Evolutionary conservation across 2,113 vertebrate species (phyloP), one percentile per base, ranked within the genome.

Genomic region (Stigmatopora nigra): DNA sequence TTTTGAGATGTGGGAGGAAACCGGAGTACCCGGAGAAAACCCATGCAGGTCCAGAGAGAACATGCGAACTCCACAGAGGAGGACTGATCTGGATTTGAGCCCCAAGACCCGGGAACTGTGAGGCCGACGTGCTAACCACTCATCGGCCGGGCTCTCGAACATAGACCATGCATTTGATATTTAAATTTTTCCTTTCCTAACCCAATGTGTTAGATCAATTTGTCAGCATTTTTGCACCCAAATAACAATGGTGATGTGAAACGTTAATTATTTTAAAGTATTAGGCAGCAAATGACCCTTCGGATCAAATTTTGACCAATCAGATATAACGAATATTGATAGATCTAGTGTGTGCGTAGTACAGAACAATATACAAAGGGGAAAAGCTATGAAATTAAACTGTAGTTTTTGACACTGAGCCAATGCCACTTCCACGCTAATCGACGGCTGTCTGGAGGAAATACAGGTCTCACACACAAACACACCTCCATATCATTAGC

Each of bases 401-500:
- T 68, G 77, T 53, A 69, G 56, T 64, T 76, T 70, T 72, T 77
- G 65, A 73, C 75, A 77, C 35, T 52, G 69, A 78, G 77, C 63
- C 64, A 13, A 20, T 58, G 74, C 71, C 70, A 53, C 67, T 61
- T 63, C 55, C 41, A 69, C 44, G 70, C 74, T 84, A 82, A 88
- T 89, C 83, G 69, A 88, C 87, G 80, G 79, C 77, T 84, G 75
- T 82, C 79, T 87, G 84, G 79, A 81, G 69, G 69, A 71, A 77
- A 74, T 78, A 63, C 79, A 77, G 64, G 70, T 67, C 67, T 41
- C 41, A 46, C 68, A 63, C 48, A 75, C 65, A 75, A 16, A 75
- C 72, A 75, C 70, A 82, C 75, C 78, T 81, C 74, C 80, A 83
- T 88, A 84, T 88, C 87, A 88, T 90, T 90, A 90, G 82, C 87